A percentile compares a stretch with the other conserved stretches of the same genome.
Conservation (phyloP, 1,140 invertebrate species). For the Tribolium castaneum region DNA sequence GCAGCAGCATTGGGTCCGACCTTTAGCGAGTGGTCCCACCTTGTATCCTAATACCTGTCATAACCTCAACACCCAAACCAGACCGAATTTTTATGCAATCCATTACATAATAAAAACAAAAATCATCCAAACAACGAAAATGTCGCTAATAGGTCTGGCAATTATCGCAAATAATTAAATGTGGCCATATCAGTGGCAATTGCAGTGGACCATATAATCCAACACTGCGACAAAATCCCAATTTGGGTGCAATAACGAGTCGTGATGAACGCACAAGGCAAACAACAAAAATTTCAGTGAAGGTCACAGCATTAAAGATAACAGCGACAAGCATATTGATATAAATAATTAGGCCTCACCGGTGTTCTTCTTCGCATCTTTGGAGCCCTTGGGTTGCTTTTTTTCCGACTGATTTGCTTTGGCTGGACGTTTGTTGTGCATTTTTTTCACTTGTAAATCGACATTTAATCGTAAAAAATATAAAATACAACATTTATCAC, state of each 20-base stretch:
- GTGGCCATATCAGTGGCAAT: too few species aligned
- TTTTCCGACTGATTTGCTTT: constrained; percentile 22
- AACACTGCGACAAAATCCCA: constrained; percentile 4
- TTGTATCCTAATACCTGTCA: not conserved
- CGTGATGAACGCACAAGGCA: not conserved
- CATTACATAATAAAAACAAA: not conserved
- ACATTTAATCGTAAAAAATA: constrained; percentile 27
- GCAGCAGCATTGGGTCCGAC: not conserved
- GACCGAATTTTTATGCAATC: not conserved
- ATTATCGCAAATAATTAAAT: too few species aligned
- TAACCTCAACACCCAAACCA: not conserved
- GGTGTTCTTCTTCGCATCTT: constrained; percentile 22
- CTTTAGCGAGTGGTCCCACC: not conserved
- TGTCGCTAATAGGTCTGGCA: too few species aligned
- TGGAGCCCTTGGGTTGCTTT: not conserved
- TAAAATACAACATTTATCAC: constrained; percentile 31
- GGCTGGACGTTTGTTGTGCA: constrained; percentile 1
- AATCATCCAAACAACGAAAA: not conserved
- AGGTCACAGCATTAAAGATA: constrained; percentile 30
- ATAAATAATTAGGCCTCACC: constrained; percentile 24
- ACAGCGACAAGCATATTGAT: constrained; percentile 24
- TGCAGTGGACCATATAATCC: constrained; percentile 1
- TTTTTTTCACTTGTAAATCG: not conserved
- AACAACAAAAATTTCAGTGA: constrained; percentile 8
- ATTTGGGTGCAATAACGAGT: not conserved